Evolutionary conservation across 2,797 vertebrate species (phyloP).

Genomic region (Crossoptilon crossoptilon): DNA sequence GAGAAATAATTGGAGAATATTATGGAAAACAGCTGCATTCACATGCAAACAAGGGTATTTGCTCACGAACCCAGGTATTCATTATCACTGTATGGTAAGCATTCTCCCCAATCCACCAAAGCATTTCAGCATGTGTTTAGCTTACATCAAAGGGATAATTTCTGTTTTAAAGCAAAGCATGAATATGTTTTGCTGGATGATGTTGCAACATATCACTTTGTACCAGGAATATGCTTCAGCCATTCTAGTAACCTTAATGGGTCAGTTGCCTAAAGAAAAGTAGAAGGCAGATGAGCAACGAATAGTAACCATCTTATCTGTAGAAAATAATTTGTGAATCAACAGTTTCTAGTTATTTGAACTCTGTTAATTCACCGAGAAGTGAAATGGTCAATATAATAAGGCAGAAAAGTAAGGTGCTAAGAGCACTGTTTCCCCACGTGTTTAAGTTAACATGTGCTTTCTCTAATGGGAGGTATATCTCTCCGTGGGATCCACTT

Average conservation of each 20-base stretch:
- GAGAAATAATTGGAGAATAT: conserved; percentile 53
- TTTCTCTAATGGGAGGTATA: background rate
- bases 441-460: background rate
- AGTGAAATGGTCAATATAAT: background rate
- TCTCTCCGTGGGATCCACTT: background rate
- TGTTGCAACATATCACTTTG: background rate
- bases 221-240: background rate
- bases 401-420: background rate
- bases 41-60: conserved; percentile 14
- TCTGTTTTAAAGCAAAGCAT: background rate
- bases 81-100: background rate
- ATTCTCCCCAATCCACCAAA: background rate
- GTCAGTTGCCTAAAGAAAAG: background rate
- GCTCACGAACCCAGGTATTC: conserved; percentile 6
- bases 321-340: background rate
- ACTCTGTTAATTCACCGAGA: background rate
- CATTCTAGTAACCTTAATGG: background rate
- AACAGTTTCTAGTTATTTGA: background rate
- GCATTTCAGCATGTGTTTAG: background rate
- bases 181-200: background rate
- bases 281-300: background rate
- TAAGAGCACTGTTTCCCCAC: background rate
- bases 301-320: background rate
- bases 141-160: background rate
- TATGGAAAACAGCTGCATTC: conserved; percentile 41